Evolutionary conservation across 2,888 invertebrate species (phyloP), one percentile per base, ranked within the genome.

Genomic region (Amaurobius ferox): DNA sequence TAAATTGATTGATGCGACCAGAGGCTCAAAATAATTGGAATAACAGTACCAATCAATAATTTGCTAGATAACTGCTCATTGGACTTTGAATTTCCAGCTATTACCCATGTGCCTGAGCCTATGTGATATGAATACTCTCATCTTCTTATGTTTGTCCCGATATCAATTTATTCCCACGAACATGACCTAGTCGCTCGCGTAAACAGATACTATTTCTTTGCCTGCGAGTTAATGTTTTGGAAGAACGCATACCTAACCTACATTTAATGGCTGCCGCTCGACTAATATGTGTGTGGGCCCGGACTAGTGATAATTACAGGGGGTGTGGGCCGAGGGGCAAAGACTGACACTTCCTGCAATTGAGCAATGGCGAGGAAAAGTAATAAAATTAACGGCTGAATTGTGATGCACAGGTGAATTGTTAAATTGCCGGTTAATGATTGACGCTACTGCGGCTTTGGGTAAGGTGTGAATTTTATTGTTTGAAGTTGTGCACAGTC

Each of bases 271-370:
- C 67, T 35, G 81, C 26, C 66, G 35, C 44, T 74, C 48, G 39
- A 16, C 48, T 73, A 64, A 81, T 76, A 64, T 39, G 83, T 77
- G 83, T 83, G 83, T 83, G 83, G 83, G 81, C 77, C 55, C 29
- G 40, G 39, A 76, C 67, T 70, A 48, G 48, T 28, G 35, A 55
- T 83, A 83, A 83, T 83, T 77, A 72, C 40, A 83, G 76, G 71
- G 74, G 72, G 66, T 23, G 26, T 55, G 61, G 26, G 64, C 23
- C 55, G 61, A 67, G 64, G 61, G 35, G 23, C 9, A 23, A 55
- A 77, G 83, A 83, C 66, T 76, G 83, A 83, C 83, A 83, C 77
- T 77, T 83, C 83, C 83, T 83, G 77, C 71, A 55, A 83, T 83
- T 77, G 83, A 39, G 83, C 83, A 83, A 77, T 76, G 77, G 77